Evolutionary conservation across 2,113 vertebrate species (phyloP).

Genomic region (Diadophis punctatus): DNA sequence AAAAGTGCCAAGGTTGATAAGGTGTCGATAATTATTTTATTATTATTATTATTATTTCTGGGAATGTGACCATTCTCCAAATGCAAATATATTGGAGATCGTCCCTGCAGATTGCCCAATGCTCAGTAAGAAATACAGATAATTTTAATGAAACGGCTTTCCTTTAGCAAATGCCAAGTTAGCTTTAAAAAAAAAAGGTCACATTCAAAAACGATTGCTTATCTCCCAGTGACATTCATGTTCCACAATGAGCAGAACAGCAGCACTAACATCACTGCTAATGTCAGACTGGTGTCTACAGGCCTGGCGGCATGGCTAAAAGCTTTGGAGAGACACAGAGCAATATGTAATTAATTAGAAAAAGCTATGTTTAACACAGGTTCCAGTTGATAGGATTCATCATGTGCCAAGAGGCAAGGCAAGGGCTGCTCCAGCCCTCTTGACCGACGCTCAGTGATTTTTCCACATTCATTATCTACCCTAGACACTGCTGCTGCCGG

Average conservation of each 20-base stretch:
- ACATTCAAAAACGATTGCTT: constrained; percentile 14
- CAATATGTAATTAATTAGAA: constrained; percentile 29
- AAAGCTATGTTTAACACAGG: constrained; percentile 33
- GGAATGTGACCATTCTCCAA: constrained; percentile 5
- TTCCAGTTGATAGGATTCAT: constrained; percentile 23
- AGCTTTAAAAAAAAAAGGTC: constrained; percentile 16
- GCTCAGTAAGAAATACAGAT: constrained; percentile 20
- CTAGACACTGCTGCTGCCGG: not conserved
- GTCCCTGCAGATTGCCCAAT: constrained; percentile 10
- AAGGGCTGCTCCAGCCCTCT: not conserved
- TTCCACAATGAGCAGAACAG: not conserved
- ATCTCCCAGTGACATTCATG: constrained; percentile 26
- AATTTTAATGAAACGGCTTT: constrained; percentile 21
- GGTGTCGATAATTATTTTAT: not conserved
- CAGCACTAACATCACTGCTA: not conserved
- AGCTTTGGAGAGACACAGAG: not conserved
- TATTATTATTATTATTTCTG: not conserved
- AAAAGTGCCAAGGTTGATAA: constrained; percentile 4
- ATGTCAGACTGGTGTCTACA: not conserved
- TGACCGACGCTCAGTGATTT: constrained; percentile 15
- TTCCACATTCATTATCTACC: constrained; percentile 15
- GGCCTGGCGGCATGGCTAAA: not conserved
- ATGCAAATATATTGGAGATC: constrained; percentile 24
- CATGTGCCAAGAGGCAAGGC: constrained; percentile 28
- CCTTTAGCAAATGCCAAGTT: constrained; percentile 28